Percentiles rank a stretch among this genome's conserved stretches.
These are phyloP conservation scores for Umimayanthus chanpuru DNA, from an alignment of 92 coral and sea anemone species.

Conservation along the genomic window DNA sequence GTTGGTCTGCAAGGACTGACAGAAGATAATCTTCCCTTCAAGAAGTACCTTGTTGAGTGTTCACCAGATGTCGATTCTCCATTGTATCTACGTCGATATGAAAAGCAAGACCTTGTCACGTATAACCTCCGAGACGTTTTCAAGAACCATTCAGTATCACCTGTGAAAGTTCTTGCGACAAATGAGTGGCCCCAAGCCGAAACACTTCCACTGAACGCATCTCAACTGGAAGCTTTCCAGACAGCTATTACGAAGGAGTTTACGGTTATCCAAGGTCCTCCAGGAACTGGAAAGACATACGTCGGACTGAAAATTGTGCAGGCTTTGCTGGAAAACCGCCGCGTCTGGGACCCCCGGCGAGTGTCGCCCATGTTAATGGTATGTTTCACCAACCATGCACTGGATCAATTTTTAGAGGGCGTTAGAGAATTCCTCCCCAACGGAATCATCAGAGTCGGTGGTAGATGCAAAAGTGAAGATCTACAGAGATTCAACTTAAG, in stretches of 20 bases:
- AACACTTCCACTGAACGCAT: slow-evolving; percentile 58
- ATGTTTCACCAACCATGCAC: slow-evolving; percentile 81
- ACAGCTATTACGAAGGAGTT: slow-evolving; percentile 82
- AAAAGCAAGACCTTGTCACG: slow-evolving; percentile 32
- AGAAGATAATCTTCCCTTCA: too few species aligned
- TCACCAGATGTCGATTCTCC: slow-evolving; percentile 67
- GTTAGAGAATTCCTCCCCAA: slow-evolving; percentile 49
- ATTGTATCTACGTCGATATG: slow-evolving; percentile 55
- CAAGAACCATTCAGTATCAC: not conserved
- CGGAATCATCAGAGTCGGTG: slow-evolving; percentile 69
- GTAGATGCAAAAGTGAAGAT: slow-evolving; percentile 66
- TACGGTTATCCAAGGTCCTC: too few species aligned
- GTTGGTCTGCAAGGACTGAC: slow-evolving; percentile 71
- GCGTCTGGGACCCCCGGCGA: too few species aligned
- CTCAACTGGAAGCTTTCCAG: slow-evolving; percentile 75
- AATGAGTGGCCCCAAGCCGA: slow-evolving; percentile 67
- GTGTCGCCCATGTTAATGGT: slow-evolving; percentile 85
- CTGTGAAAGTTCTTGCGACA: slow-evolving; percentile 51
- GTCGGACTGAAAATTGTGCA: too few species aligned
- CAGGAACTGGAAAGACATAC: too few species aligned
- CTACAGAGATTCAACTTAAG: slow-evolving; percentile 53
- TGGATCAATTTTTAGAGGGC: slow-evolving; percentile 81
- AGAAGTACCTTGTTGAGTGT: slow-evolving; percentile 74
- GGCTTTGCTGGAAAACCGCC: too few species aligned
- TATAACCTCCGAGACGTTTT: slow-evolving; percentile 57